These are phyloP conservation scores for Ophioderma brevispina DNA, from an alignment of 35 echinoderm and acorn worm species.

Conservation along the genomic window DNA sequence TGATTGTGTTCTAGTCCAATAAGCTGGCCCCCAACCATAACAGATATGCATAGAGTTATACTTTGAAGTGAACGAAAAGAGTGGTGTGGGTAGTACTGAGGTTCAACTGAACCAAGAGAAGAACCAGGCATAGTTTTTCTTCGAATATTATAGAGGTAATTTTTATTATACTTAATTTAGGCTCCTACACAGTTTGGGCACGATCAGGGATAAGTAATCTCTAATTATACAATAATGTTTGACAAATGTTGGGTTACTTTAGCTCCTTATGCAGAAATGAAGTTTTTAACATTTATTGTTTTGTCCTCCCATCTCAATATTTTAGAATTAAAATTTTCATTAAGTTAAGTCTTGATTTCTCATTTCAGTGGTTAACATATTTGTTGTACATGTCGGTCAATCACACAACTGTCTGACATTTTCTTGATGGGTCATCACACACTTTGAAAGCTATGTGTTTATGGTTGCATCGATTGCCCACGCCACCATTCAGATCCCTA, in stretches of 20 bases:
- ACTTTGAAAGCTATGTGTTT: too few species aligned
- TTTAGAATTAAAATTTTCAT: too few species aligned
- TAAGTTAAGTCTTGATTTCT: too few species aligned
- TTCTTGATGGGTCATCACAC: too few species aligned
- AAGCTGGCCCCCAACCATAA: not conserved
- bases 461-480: constrained; percentile 8
- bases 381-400: too few species aligned
- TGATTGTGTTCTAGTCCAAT: constrained; percentile 35
- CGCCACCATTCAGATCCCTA: constrained; percentile 2
- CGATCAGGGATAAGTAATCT: not conserved
- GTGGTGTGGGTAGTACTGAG: constrained; percentile 16
- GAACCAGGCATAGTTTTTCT: constrained; percentile 4
- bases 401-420: too few species aligned
- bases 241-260: not conserved
- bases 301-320: too few species aligned
- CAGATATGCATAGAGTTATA: constrained; percentile 30
- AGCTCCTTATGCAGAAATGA: not conserved
- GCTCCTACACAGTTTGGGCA: not conserved
- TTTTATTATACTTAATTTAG: not conserved
- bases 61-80: constrained; percentile 43
- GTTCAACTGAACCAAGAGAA: not conserved
- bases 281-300: not conserved
- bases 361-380: not conserved
- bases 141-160: constrained; percentile 48
- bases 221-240: not conserved